Base-by-base conservation (phyloP, 2,113 vertebrate genomes). In the Coptodon bakossiorum region DNA sequence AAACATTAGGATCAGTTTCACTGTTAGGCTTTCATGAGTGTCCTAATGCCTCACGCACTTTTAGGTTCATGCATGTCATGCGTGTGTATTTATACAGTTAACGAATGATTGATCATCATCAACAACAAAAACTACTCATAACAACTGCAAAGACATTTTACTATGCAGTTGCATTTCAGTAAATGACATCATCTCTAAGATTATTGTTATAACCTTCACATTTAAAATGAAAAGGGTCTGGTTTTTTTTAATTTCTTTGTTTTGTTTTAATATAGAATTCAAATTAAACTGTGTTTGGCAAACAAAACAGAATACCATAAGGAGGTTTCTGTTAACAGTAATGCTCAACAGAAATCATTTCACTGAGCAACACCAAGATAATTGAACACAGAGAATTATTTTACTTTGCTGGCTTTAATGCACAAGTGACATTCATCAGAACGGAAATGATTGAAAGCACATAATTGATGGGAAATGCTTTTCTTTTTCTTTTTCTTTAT, bases 1-100 rank as follows among this genome's bases (percentile, higher is more conserved):
- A 80, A 94, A 94, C 83, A 59, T 90, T 86, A 85, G 90, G 90
- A 89, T 91, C 71, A 29, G 27, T 94, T 92, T 93, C 83, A 71
- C 87, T 81, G 78, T 79, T 31, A 81, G 83, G 57, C 82, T 80
- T 91, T 82, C 56, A 83, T 83, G 59, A 88, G 73, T 38, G 85
- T 83, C 81, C 16, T 16, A 53, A 84, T 27, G 45, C 57, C 61
- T 17, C 8, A 54, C 4, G 13, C 24, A 84, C 34, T 84, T 66
- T 71, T 66, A 79, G 71, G 88, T 68, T 40, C 7, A 68, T 52
- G 16, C 71, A 90, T 71, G 13, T 56, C 52, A 71, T 84, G 40
- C 57, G 53, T 91, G 53, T 45, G 36, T 53, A 22, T 16, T 56
- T 57, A 29, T 79, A 54, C 48, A 34, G 29, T 83, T 52, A 19